Conservation (phyloP, 2,888 invertebrate genomes). For the Caenorhabditis uteleia region DNA sequence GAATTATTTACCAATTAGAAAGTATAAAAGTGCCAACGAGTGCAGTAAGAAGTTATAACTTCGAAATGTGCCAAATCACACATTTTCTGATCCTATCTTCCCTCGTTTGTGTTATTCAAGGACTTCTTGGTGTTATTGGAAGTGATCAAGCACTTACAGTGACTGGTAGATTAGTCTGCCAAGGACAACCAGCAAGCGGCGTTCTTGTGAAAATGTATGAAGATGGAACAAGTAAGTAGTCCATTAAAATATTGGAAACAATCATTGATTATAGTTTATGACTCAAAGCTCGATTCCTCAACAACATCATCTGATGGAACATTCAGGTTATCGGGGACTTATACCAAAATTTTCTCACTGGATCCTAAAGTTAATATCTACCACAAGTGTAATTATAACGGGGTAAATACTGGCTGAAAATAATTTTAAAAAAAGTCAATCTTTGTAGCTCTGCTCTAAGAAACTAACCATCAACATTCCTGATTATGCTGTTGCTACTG, state of each 20-base stretch:
- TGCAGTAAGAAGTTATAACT: too few species aligned
- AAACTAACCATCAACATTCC: conserved; percentile 36
- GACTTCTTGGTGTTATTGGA: conserved; percentile 8
- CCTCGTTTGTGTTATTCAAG: background rate
- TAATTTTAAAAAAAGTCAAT: background rate
- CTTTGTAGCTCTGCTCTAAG: conserved; percentile 30
- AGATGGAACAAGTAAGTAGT: conserved; percentile 26
- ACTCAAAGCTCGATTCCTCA: conserved; percentile 11
- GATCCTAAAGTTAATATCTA: conserved; percentile 26
- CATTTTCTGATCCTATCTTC: background rate
- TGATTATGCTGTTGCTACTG: conserved; percentile 19
- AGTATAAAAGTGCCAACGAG: too few species aligned
- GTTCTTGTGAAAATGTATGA: conserved; percentile 36
- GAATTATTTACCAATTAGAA: too few species aligned
- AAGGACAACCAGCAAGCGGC: conserved; percentile 22
- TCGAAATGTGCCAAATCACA: too few species aligned
- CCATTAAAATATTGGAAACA: background rate
- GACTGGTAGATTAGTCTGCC: conserved; percentile 28
- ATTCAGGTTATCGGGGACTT: conserved; percentile 13
- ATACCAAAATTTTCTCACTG: conserved; percentile 9
- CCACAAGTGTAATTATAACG: conserved; percentile 25
- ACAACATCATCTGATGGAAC: conserved; percentile 12
- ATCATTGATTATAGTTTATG: conserved; percentile 21
- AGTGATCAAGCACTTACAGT: conserved; percentile 22
- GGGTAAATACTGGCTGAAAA: background rate